Evolutionary conservation across 2,888 invertebrate species (phyloP).

Genomic region (Hirtodrosophila duncani): DNA sequence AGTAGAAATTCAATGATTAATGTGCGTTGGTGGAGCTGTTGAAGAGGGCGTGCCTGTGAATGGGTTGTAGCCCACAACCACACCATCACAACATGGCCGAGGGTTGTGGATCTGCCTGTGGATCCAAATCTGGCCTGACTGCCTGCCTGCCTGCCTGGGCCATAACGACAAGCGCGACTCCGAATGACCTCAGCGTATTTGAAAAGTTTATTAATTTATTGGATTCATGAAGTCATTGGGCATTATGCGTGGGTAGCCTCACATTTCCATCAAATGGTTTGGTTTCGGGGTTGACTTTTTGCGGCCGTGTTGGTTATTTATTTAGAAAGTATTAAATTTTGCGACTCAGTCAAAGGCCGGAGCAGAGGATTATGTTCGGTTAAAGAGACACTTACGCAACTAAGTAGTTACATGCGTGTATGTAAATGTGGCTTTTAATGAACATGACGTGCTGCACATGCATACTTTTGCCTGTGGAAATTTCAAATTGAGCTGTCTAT

Average conservation of each 20-base stretch:
- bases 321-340: constrained; percentile 68
- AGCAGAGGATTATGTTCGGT: no score
- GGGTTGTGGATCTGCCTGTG: no score
- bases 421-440: no score
- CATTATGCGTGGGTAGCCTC: constrained; percentile 63
- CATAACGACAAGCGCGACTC: constrained; percentile 29
- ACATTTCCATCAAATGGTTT: constrained; percentile 31
- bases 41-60: constrained; percentile 55
- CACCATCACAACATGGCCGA: no score
- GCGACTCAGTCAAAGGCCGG: background rate
- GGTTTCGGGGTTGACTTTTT: constrained; percentile 13
- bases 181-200: constrained; percentile 72
- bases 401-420: no score
- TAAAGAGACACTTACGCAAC: no score
- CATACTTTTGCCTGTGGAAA: no score
- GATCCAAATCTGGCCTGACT: no score
- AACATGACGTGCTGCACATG: no score
- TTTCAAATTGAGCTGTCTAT: no score
- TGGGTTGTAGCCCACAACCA: constrained; percentile 54
- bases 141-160: constrained; percentile 1
- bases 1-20: constrained; percentile 73
- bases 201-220: constrained; percentile 72
- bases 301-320: constrained; percentile 29
- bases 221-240: constrained; percentile 72
- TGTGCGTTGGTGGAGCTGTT: constrained; percentile 59